Evolutionary conservation across 2,888 invertebrate species (phyloP), one percentile per base, ranked within the genome.

Genomic region (Platycnemis pennipes): DNA sequence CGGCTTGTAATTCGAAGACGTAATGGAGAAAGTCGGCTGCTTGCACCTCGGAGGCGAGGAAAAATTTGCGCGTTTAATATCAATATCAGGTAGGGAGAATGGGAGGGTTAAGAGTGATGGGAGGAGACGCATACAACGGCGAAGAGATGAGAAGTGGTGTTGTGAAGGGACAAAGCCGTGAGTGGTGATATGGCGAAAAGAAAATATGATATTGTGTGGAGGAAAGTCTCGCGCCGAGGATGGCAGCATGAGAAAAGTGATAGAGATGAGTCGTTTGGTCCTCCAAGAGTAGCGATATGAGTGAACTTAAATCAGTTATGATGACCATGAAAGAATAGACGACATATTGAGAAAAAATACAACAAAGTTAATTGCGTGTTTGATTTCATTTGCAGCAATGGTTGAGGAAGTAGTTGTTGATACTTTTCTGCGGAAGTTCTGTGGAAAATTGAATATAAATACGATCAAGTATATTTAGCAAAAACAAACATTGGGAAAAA

Each of bases 1-100:
- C 77, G 37, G 26, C 77, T 31, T 77, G 77, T 77, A 77, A 77
- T 77, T 37, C 77, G 77, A 77, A 77, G 37, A 77, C 77, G 77
- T 77, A 77, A 77, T 13, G 37, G 77, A 77, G 77, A 77, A 77
- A 77, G 77, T 26, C 16, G 37, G 77, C 37, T 11, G 77, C 37
- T 37, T 22, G 63, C 7, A 49, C 16, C 26, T 77, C 1, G 63
- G 26, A 63, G 63, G 77, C 13, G 77, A 37, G 11, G 31, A 31
- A 77, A 77, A 77, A 37, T 77, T 77, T 77, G 37, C 77, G 16
- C 77, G 37, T 77, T 77, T 77, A 37, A 31, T 77, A 77, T 77
- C 77, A 77, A 77, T 77, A 77, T 37, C 77, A 77, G 11, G 37
- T n/a, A 37, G 77, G 37, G 77, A 77, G 37, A 77, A 77, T 77